Evolutionary conservation across 2,797 vertebrate genomes (phyloP).

Genomic region (Philypnodon macrostomus): DNA sequence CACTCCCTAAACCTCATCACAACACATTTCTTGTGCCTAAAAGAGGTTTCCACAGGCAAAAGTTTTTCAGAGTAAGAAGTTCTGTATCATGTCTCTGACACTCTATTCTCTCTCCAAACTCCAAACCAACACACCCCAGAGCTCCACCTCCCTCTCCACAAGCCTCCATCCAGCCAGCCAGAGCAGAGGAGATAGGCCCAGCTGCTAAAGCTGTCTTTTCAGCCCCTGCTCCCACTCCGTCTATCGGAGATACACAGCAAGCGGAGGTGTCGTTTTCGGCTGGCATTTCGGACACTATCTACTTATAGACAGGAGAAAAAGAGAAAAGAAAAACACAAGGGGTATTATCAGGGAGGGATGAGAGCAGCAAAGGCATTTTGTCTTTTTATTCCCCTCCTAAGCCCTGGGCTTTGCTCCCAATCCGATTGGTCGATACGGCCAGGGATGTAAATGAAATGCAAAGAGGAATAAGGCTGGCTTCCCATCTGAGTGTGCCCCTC

Average conservation of each 20-base stretch:
- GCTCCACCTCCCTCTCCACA: slow-evolving; percentile 59
- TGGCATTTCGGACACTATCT: slow-evolving; percentile 88
- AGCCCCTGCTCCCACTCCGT: slow-evolving; percentile 75
- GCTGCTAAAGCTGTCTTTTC: slow-evolving; percentile 83
- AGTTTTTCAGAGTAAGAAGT: slow-evolving; percentile 70
- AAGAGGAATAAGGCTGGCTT: slow-evolving; percentile 91
- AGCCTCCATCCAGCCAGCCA: slow-evolving; percentile 72
- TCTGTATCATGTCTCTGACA: slow-evolving; percentile 74
- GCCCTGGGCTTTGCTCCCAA: slow-evolving; percentile 86
- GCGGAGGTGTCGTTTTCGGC: slow-evolving; percentile 84
- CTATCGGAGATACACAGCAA: slow-evolving; percentile 83
- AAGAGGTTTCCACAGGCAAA: slow-evolving; percentile 63
- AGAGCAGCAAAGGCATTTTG: slow-evolving; percentile 86
- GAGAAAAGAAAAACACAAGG: slow-evolving; percentile 83
- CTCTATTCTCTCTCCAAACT: slow-evolving; percentile 71
- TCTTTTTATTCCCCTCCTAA: slow-evolving; percentile 87
- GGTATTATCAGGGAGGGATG: slow-evolving; percentile 86
- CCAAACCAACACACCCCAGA: slow-evolving; percentile 57
- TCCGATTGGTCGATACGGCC: slow-evolving; percentile 93
- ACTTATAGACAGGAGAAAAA: slow-evolving; percentile 80
- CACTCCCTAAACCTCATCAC: slow-evolving; percentile 66
- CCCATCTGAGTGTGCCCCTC: slow-evolving; percentile 75
- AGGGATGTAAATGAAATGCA: slow-evolving; percentile 97
- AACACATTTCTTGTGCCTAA: slow-evolving; percentile 70
- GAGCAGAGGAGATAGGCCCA: slow-evolving; percentile 80